Conservation (phyloP, 1,140 invertebrate genomes). For the Fopius arisanus region DNA sequence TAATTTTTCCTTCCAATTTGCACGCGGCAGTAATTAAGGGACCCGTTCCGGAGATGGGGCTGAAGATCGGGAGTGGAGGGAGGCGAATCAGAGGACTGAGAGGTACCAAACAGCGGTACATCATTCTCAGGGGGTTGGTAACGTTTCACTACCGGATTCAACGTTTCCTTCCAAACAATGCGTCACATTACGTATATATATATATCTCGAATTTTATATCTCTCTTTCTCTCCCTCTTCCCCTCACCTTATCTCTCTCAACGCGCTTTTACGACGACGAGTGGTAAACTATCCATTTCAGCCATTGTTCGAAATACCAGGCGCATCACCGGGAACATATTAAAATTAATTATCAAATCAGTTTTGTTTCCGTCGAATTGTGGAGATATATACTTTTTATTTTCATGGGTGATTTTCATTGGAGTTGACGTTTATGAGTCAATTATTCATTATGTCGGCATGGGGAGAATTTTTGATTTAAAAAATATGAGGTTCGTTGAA, state of each 20-base stretch:
- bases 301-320: background rate
- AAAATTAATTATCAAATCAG: background rate
- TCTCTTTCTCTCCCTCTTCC: background rate
- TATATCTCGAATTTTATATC: slow-evolving; percentile 15
- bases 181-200: slow-evolving; percentile 38
- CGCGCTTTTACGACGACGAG: background rate
- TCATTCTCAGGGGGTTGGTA: background rate
- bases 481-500: background rate
- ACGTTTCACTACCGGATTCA: slow-evolving; percentile 18
- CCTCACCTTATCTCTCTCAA: too few species aligned
- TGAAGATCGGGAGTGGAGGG: slow-evolving; percentile 19
- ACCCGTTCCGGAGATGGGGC: slow-evolving; percentile 42
- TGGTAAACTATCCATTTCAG: slow-evolving; percentile 30
- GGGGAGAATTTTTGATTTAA: too few species aligned
- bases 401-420: background rate
- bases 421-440: too few species aligned
- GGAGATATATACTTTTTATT: background rate
- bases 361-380: too few species aligned
- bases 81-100: slow-evolving; percentile 39
- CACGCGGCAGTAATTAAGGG: slow-evolving; percentile 67
- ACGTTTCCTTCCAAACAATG: slow-evolving; percentile 58
- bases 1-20: slow-evolving; percentile 68
- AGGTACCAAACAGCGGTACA: slow-evolving; percentile 17
- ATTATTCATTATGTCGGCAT: too few species aligned
- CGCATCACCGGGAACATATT: background rate